These are phyloP conservation scores for Aurelia sp. DNA, from an alignment of 30 jellyfish, hydroid and myxozoan genomes.

Conservation along the genomic window DNA sequence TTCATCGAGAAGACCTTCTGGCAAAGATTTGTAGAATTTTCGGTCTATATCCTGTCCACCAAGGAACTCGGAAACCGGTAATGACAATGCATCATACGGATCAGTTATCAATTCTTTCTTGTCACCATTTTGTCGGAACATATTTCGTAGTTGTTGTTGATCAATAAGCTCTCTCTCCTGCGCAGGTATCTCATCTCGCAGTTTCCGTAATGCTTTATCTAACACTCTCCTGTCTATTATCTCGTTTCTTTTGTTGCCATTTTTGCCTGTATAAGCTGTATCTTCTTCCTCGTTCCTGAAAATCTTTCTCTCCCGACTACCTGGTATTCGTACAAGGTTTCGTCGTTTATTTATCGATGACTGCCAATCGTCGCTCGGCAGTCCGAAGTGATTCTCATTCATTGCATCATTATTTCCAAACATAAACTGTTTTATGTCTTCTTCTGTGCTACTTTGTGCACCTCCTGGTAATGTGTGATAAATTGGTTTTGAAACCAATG, in stretches of 20 bases:
- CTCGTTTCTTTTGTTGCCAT: conserved; percentile 14
- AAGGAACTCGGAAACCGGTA: conserved; percentile 68
- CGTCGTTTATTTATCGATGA: conserved; percentile 13
- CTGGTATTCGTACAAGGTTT: conserved; percentile 28
- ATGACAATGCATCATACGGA: conserved; percentile 49
- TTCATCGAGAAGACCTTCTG: conserved; percentile 16
- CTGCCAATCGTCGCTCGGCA: conserved; percentile 71
- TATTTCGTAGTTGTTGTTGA: conserved; percentile 3
- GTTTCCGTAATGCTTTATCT: conserved; percentile 7
- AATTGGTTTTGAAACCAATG: conserved; percentile 89
- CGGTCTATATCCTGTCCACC: conserved; percentile 37
- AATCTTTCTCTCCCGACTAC: not conserved
- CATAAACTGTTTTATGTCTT: conserved; percentile 57
- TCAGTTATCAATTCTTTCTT: conserved; percentile 70
- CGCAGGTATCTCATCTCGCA: conserved; percentile 34
- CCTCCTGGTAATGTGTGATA: conserved; percentile 63
- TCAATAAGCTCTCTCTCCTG: conserved; percentile 27
- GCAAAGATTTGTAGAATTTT: conserved; percentile 54
- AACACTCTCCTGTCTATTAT: not conserved
- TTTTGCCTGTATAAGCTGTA: not conserved
- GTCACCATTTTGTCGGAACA: conserved; percentile 38
- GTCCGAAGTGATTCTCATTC: conserved; percentile 36
- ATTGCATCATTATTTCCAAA: conserved; percentile 23
- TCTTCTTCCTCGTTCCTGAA: not conserved
- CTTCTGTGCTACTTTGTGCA: conserved; percentile 19